phyloP scores from a whole-genome alignment of 1,140 invertebrate genomes.

The Drosophila carrolli region DNA sequence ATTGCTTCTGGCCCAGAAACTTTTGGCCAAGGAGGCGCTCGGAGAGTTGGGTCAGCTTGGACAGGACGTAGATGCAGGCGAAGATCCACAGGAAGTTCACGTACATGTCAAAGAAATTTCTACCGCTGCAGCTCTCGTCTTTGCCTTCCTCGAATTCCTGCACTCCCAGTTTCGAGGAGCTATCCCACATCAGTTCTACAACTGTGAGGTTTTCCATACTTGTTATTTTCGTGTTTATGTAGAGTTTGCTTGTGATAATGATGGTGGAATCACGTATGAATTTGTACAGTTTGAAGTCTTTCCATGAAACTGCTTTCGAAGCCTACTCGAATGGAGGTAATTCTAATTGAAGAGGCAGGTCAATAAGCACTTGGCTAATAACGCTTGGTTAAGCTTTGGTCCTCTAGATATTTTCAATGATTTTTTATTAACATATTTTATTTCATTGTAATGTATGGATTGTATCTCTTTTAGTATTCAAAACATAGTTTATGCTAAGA shows the following conservation, averaged over 20 bases:
- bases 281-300: constrained; percentile 1
- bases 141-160: neutral
- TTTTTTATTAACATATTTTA: no score
- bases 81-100: constrained; percentile 68
- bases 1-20: constrained; percentile 25
- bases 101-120: constrained; percentile 39
- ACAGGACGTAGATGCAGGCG: constrained; percentile 49
- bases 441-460: no score
- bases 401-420: no score
- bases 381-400: no score
- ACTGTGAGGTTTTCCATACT: constrained; percentile 31
- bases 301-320: constrained; percentile 2
- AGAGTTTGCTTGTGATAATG: constrained; percentile 15
- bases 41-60: constrained; percentile 50
- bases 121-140: neutral
- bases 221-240: constrained; percentile 17
- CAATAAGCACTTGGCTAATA: neutral
- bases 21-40: constrained; percentile 49
- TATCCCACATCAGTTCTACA: constrained; percentile 28
- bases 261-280: constrained; percentile 18
- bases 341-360: neutral
- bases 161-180: neutral
- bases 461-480: no score
- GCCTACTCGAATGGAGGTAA: constrained; percentile 1
- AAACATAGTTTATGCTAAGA: no score